Base-by-base conservation (phyloP, 2,888 invertebrate species). In the Caenorhabditis auriculariae region DNA sequence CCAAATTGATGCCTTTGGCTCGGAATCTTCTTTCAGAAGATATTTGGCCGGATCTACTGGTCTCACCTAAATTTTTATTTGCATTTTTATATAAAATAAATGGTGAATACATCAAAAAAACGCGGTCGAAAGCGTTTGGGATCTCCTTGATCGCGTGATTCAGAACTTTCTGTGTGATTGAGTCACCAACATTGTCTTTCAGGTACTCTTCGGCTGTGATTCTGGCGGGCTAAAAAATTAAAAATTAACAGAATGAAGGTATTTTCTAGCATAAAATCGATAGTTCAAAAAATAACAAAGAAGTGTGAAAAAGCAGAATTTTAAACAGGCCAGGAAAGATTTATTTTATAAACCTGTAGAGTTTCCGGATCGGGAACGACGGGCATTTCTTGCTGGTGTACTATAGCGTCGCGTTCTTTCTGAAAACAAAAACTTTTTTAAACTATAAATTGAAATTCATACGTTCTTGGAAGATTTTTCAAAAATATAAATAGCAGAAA, bases 311-410 rank as follows among this genome's bases (percentile, higher is more conserved):
- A n/a, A n/a, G n/a, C n/a, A n/a, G n/a, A n/a, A n/a, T n/a, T n/a
- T n/a, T n/a, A n/a, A n/a, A n/a, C n/a, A n/a, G n/a, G n/a, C n/a
- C n/a, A n/a, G n/a, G n/a, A n/a, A n/a, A n/a, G n/a, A n/a, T n/a
- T n/a, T n/a, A n/a, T n/a, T n/a, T n/a, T n/a, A n/a, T n/a, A n/a
- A n/a, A n/a, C 62, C 24, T 43, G 27, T 12, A 75, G 39, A 15
- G 46, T 24, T 42, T 76, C 76, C 6, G 76, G 76, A 26, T 12
- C 39, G 5, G 65, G 54, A 6, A 76, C 76, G 28, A 60, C 43
- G 2, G 76, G 76, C 75, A 76, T 76, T 21, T 42, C 47, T 12
- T 47, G 43, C 26, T 62, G 69, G 44, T 76, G 76, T 12, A 58
- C 50, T 12, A 66, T 58, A 6, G 73, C 63, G 24, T 67, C 60